Evolutionary conservation across 2,797 vertebrate species (phyloP).

Genomic region (Chrosomus eos): DNA sequence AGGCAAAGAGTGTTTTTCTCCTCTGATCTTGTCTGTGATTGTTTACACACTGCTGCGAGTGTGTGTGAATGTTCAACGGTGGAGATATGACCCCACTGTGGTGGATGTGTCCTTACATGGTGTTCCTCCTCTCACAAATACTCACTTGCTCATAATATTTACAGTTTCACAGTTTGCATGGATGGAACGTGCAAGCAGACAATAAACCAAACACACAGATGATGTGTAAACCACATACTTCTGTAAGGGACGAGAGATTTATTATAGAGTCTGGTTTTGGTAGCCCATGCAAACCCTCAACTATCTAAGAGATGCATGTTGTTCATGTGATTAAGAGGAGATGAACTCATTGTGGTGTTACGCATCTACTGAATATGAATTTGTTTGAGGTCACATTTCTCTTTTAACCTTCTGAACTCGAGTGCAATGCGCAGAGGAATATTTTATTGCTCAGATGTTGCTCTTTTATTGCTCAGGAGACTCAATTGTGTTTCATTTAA

Average conservation of each 20-base stretch:
- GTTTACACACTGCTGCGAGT: not conserved
- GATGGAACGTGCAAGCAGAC: not conserved
- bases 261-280: not conserved
- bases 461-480: not conserved
- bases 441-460: not conserved
- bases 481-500: not conserved
- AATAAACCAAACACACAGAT: slow-evolving; percentile 17
- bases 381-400: not conserved
- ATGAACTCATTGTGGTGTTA: not conserved
- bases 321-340: not conserved
- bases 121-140: not conserved
- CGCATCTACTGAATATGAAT: not conserved
- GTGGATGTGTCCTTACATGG: slow-evolving; percentile 35
- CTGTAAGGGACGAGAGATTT: not conserved
- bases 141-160: slow-evolving; percentile 30
- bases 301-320: not conserved
- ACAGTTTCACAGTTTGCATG: slow-evolving; percentile 26
- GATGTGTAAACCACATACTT: not conserved
- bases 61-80: not conserved
- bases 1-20: not conserved
- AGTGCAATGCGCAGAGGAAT: not conserved
- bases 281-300: not conserved
- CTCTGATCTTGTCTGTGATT: not conserved
- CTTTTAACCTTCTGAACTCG: not conserved
- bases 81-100: not conserved